Evolutionary conservation across 2,888 invertebrate genomes (phyloP).

Genomic region (Phlogophora meticulosa): DNA sequence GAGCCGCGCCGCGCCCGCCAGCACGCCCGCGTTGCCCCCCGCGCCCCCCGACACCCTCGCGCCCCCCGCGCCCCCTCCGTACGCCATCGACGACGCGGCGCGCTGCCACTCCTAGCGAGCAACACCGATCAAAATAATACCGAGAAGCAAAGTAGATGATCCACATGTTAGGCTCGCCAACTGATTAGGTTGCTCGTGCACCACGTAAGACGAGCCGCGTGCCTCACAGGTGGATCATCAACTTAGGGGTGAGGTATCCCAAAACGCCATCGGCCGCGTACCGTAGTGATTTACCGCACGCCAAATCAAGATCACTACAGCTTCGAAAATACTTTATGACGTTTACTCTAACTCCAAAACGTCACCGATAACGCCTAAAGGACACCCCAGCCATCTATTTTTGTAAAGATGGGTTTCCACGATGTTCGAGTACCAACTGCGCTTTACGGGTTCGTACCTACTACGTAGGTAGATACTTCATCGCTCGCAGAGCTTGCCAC

Average conservation of each 20-base stretch:
- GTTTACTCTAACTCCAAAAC: not conserved
- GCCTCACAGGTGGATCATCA: constrained; percentile 4
- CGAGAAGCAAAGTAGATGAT: not conserved
- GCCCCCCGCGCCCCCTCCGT: constrained; percentile 60
- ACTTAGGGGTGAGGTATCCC: not conserved
- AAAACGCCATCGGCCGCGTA: constrained; percentile 2
- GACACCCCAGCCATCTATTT: not conserved
- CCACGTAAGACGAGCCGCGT: not conserved
- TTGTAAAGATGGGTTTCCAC: not conserved
- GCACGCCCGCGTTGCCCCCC: constrained; percentile 82
- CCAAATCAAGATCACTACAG: not conserved
- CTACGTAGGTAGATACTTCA: not conserved
- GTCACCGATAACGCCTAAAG: not conserved
- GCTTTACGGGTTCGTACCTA: not conserved
- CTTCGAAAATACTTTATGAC: not conserved
- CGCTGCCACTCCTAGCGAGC: constrained; percentile 84
- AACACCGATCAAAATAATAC: constrained; percentile 13
- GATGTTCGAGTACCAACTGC: not conserved
- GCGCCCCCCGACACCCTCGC: constrained; percentile 60
- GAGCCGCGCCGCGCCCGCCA: constrained; percentile 86
- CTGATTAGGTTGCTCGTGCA: too few relatives aligned
- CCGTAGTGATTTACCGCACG: too few relatives aligned
- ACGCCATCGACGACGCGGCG: constrained; percentile 80
- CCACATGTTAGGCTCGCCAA: constrained; percentile 1
- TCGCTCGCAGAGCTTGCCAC: not conserved